Percentiles rank a stretch among this genome's conserved stretches.
These are phyloP conservation scores for Trissolcus japonicus DNA, from an alignment of 2,888 invertebrate genomes.

Conservation along the genomic window DNA sequence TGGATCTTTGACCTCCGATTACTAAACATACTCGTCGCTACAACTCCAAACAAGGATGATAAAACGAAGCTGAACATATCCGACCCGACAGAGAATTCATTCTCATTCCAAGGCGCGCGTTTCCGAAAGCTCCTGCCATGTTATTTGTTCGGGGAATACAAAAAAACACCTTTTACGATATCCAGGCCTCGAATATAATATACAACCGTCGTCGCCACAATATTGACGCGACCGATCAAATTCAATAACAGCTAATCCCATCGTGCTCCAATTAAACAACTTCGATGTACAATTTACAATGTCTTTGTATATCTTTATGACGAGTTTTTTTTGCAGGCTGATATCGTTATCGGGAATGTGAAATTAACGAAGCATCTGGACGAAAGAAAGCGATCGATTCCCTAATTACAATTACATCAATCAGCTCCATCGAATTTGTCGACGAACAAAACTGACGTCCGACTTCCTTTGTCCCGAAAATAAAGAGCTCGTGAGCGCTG, in stretches of 20 bases:
- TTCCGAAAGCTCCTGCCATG: not conserved
- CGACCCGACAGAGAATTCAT: constrained; percentile 3
- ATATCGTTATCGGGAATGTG: constrained; percentile 13
- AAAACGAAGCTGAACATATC: constrained; percentile 13
- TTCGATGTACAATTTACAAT: constrained; percentile 37
- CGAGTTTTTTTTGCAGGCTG: constrained; percentile 19
- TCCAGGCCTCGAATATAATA: constrained; percentile 5
- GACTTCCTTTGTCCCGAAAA: constrained; percentile 49
- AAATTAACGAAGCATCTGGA: constrained; percentile 1
- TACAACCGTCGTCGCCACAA: not conserved
- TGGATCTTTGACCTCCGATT: constrained; percentile 58
- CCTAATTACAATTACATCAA: not conserved
- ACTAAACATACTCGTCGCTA: constrained; percentile 48
- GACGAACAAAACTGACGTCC: constrained; percentile 25
- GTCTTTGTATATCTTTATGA: constrained; percentile 12
- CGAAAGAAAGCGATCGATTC: not conserved
- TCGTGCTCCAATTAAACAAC: constrained; percentile 28
- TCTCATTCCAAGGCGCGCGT: not conserved
- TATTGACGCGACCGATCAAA: constrained; percentile 11
- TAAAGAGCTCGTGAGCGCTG: constrained; percentile 56
- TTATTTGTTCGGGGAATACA: not conserved
- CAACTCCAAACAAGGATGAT: constrained; percentile 33
- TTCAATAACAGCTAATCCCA: constrained; percentile 35
- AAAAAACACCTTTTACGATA: not conserved
- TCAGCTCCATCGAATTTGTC: constrained; percentile 36